These are phyloP conservation scores for Eilema sororculum DNA, from an alignment of 2,888 invertebrate genomes.

Conservation along the genomic window DNA sequence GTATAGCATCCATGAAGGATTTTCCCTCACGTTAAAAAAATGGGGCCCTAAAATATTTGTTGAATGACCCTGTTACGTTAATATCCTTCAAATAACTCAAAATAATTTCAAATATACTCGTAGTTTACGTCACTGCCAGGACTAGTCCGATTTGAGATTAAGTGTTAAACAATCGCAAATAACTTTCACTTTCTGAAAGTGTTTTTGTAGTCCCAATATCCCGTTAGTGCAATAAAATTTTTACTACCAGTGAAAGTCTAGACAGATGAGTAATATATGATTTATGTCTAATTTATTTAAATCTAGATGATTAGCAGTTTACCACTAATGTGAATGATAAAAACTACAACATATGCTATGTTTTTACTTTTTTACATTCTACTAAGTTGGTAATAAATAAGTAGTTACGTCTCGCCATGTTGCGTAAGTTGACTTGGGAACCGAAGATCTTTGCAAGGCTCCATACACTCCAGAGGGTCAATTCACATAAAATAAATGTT, in stretches of 20 bases:
- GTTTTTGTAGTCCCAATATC: constrained; percentile 10
- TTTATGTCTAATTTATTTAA: background rate
- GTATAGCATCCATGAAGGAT: too few relatives aligned
- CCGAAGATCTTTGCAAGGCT: too few relatives aligned
- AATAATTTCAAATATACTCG: background rate
- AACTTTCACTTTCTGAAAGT: constrained; percentile 16
- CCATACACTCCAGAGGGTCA: too few relatives aligned
- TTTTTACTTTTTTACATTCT: too few relatives aligned
- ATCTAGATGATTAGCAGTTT: background rate
- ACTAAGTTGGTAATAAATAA: too few relatives aligned
- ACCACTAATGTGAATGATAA: background rate
- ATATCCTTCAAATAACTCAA: background rate
- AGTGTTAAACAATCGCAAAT: constrained; percentile 7
- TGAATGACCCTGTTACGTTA: too few relatives aligned
- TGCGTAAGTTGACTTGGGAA: too few relatives aligned
- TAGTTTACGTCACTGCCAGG: background rate
- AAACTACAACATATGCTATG: background rate
- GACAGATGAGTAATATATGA: background rate
- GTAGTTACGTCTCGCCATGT: too few relatives aligned
- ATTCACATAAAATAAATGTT: too few relatives aligned
- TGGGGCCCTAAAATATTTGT: too few relatives aligned
- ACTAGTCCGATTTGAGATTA: background rate
- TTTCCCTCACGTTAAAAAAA: too few relatives aligned
- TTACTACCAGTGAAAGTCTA: background rate
- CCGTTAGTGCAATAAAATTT: background rate